Evolutionary conservation across 2,797 vertebrate species (phyloP), one percentile per base, ranked within the genome.

Genomic region (Sparus aurata): DNA sequence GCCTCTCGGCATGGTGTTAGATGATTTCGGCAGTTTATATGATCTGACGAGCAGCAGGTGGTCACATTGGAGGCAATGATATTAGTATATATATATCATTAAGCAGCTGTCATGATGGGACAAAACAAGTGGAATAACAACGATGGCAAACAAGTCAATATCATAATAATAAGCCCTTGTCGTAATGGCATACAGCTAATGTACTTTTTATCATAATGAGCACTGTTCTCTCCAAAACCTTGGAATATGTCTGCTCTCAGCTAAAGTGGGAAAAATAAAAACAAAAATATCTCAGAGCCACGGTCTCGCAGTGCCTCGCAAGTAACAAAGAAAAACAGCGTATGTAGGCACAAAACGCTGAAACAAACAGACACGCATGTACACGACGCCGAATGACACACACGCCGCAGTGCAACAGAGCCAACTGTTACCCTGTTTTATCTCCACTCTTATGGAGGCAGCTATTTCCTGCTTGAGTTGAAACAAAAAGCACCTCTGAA

Each of bases 1-100:
- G 58, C 49, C 46, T 64, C 69, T 66, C 2, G 3, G 49, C 6
- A 1, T 27, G n/a, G 71, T n/a, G 55, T 71, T 23, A 69, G 55
- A 76, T 55, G 58, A 64, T 43, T 73, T 75, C 71, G 46, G 67
- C 72, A 74, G 63, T 69, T 74, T 81, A 80, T 79, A 62, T 65
- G 47, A 71, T 59, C 46, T 58, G 46, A 63, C 57, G 41, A 82
- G 49, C 17, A 68, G 74, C 61, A 73, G 77, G 50, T 60, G 49
- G 47, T 16, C 64, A 63, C 11, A 45, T 17, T 10, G 52, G 62
- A 8, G 22, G 53, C 27, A 67, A 49, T 66, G 46, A 69, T 71
- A 52, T 54, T 18, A 8, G 22, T 27, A 27, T 34, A 34, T 47
- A 50, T 62, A 71, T 62, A 63, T 59, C 60, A 54, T n/a, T 45